Evolutionary conservation across 2,113 vertebrate genomes (phyloP).

Genomic region (Ciconia boyciana): DNA sequence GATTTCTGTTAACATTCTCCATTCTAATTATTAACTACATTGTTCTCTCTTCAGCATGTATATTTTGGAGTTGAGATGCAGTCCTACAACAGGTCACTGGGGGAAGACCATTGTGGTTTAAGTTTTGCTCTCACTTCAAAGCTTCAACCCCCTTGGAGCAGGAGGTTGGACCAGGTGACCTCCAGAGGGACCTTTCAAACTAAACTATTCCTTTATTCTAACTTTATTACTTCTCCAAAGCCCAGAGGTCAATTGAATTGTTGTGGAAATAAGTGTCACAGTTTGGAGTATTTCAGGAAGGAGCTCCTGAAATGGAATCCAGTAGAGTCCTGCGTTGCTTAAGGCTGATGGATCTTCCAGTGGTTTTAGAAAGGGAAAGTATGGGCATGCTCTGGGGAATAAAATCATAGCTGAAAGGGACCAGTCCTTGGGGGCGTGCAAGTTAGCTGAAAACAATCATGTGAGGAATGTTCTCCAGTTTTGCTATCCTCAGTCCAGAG

Average conservation of each 20-base stretch:
- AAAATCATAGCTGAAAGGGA: not conserved
- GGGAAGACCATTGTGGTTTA: not conserved
- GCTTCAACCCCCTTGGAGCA: not conserved
- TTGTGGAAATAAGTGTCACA: not conserved
- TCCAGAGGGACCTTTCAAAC: not conserved
- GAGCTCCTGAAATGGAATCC: not conserved
- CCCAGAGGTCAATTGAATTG: not conserved
- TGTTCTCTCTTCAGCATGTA: not conserved
- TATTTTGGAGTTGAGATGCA: not conserved
- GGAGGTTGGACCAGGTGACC: not conserved
- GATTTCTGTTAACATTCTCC: not conserved
- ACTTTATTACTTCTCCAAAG: not conserved
- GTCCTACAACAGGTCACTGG: not conserved
- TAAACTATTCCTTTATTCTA: not conserved
- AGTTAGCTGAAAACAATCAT: not conserved
- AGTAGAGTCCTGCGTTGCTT: not conserved
- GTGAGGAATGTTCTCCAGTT: not conserved
- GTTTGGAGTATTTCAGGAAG: not conserved
- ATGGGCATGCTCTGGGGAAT: not conserved
- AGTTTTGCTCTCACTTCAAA: not conserved
- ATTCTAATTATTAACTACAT: not conserved
- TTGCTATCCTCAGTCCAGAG: not conserved
- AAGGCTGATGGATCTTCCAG: not conserved
- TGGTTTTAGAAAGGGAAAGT: not conserved
- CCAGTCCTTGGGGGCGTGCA: not conserved